Conservation (phyloP, 2,888 invertebrate genomes). For the Phlogophora meticulosa region DNA sequence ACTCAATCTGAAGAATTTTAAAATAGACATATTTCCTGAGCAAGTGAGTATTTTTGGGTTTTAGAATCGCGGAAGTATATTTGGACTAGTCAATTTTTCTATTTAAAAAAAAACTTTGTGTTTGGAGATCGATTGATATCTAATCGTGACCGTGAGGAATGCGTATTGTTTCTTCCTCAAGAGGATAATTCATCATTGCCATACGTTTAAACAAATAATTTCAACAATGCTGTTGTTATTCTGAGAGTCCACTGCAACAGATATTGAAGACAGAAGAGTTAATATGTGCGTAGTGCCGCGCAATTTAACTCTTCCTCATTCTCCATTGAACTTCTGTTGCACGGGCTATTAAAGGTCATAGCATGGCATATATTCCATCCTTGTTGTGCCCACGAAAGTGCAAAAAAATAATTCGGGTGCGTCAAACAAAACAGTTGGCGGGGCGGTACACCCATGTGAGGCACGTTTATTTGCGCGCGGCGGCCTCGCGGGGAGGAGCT, state of each 20-base stretch:
- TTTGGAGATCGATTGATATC: slow-evolving; percentile 1
- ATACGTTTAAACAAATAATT: slow-evolving; percentile 11
- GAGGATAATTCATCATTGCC: background rate
- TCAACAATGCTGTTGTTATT: slow-evolving; percentile 7
- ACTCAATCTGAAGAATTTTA: background rate
- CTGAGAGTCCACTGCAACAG: background rate
- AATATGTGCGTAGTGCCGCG: too few relatives aligned
- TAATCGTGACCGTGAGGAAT: slow-evolving; percentile 8
- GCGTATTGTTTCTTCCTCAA: background rate
- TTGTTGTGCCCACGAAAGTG: slow-evolving; percentile 32
- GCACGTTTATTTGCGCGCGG: slow-evolving; percentile 82
- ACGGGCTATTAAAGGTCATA: slow-evolving; percentile 1
- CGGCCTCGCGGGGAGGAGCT: slow-evolving; percentile 80
- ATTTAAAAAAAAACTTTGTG: slow-evolving; percentile 1
- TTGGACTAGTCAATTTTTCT: background rate
- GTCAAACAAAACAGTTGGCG: slow-evolving; percentile 74
- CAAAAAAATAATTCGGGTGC: slow-evolving; percentile 60
- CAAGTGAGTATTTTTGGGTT: background rate
- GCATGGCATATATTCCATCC: slow-evolving; percentile 11
- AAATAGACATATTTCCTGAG: slow-evolving; percentile 5
- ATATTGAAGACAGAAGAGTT: too few relatives aligned
- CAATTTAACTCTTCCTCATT: slow-evolving; percentile 1
- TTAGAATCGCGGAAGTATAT: slow-evolving; percentile 21
- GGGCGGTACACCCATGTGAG: slow-evolving; percentile 81
- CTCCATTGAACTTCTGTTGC: slow-evolving; percentile 17